Base-by-base conservation (phyloP, 2,113 vertebrate species). In the Empidonax alnorum region DNA sequence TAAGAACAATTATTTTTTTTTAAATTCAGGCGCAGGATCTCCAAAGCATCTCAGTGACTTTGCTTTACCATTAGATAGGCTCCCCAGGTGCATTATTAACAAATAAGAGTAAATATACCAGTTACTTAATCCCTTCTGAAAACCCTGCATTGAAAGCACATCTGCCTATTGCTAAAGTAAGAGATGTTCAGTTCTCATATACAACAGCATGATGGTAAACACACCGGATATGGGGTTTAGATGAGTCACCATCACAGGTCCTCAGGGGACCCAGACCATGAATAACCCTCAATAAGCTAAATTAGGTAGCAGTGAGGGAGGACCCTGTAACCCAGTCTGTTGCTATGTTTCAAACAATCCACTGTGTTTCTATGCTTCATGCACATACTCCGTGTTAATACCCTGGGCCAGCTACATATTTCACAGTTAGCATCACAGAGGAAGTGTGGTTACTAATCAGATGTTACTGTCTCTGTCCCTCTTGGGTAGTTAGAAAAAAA, bases 281-380 rank as follows among this genome's bases (percentile, higher is more conserved):
- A 95, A 94, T 66, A 97, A 85, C 63, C 55, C 63, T 93, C 79
- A 58, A 42, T 14, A 83, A 73, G 67, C 67, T 84, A 90, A 95
- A 93, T 69, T 94, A 50, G 75, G 88, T 87, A 94, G 92, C 49
- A 76, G 66, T n/a, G 44, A 90, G 87, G 56, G 74, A 94, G 42
- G 50, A 94, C 82, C 59, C 53, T 85, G 44, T 82, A 88, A 80
- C 63, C 75, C 55, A 41, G 53, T 23, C 71, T 7, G 94, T 96
- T 97, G 96, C 95, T 95, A 90, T 94, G 88, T 96, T 96, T 92
- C 83, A 88, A 69, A 94, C 85, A 97, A 93, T 35, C 71, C 67
- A 42, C 58, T 50, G 66, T 90, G 90, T 97, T 95, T 96, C 95
- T 66, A 95, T 53, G 95, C 67, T 87, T 85, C 59, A 9, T 49